phyloP scores from a whole-genome alignment of 2,113 vertebrate species.

The Odocoileus hemionus region DNA sequence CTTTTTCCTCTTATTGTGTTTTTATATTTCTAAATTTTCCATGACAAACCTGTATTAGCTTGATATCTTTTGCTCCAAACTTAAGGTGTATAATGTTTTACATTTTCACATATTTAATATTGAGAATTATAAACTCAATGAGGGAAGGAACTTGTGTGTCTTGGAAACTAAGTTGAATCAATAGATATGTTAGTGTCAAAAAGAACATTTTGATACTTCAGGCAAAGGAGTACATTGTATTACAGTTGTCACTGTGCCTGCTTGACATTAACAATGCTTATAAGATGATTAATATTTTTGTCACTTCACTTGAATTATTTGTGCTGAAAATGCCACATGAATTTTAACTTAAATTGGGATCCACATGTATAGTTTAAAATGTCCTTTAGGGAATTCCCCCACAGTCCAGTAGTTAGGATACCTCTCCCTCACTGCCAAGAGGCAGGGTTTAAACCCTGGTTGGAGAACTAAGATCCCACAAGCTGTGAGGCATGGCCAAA shows the following conservation, averaged over 20 bases:
- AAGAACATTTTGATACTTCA: slow-evolving; percentile 15
- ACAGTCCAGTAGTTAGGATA: background rate
- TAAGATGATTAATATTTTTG: background rate
- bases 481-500: background rate
- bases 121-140: background rate
- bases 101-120: background rate
- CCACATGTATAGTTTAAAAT: background rate
- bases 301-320: background rate
- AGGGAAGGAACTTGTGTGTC: background rate
- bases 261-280: background rate
- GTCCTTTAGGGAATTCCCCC: background rate
- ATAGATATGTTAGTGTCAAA: background rate
- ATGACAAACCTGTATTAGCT: background rate
- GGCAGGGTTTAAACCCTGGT: background rate
- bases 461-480: background rate
- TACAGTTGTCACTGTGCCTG: background rate
- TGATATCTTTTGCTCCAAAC: background rate
- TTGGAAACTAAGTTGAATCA: background rate
- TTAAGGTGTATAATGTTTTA: background rate
- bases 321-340: background rate
- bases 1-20: background rate
- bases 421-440: background rate
- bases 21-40: background rate
- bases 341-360: slow-evolving; percentile 18
- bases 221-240: background rate